Evolutionary conservation across 2,113 vertebrate genomes (phyloP), one percentile per base, ranked within the genome.

Genomic region (Hystrix cristata): DNA sequence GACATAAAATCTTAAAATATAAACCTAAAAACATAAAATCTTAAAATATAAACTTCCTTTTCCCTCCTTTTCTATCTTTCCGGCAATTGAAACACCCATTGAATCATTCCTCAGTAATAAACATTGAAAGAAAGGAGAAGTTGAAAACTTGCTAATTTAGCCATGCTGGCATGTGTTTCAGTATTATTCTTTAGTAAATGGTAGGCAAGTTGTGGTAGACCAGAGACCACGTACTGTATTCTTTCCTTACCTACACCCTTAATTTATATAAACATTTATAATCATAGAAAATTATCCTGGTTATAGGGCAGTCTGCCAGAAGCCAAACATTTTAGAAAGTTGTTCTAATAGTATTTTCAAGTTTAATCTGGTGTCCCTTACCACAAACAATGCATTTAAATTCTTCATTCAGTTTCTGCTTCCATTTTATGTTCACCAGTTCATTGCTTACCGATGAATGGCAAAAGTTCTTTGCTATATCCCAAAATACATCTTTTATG

Each of bases 111-210:
- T 90, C 12, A 69, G 16, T 76, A 38, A 89, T 80, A 83, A 65
- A 21, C 62, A 64, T 91, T 97, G 83, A 67, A 94, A 74, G 76
- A 95, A 87, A 88, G 43, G 89, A 23, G 18, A 96, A 65, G 48
- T 87, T 88, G 94, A 87, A 27, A 16, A 65, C 53, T 92, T 79
- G 71, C 60, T 85, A 43, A 23, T 79, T 69, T 91, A 64, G 71
- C 46, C 64, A 43, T 71, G 57, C 64, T 64, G 67, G 25, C 80
- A 60, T 86, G 1, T 94, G 55, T 93, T 96, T 96, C n/a, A 71
- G 18, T 53, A 51, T 43, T 81, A 85, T n/a, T 69, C 57, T 90
- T 95, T n/a, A 90, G 34, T 90, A 38, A 95, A 79, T 34, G 27
- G 9, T 19, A 82, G 60, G 31, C 60, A 21, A 83, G 15, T 86